Conservation (phyloP, 1,140 invertebrate species). For the Alviniconcha marisindica region DNA sequence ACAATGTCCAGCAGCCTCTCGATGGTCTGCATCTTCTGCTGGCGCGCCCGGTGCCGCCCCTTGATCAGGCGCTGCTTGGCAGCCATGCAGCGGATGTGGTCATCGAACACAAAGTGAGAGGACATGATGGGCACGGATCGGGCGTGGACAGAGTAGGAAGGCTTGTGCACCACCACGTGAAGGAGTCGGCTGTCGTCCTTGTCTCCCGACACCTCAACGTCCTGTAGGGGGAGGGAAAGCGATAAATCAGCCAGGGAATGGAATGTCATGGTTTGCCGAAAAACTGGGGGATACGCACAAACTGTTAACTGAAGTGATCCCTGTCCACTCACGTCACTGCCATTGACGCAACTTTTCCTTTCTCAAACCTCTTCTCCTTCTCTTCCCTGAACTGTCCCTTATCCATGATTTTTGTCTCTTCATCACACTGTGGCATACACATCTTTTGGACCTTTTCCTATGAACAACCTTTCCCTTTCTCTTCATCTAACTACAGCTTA, state of each 20-base stretch:
- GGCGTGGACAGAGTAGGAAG: conserved; percentile 73
- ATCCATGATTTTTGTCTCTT: no score
- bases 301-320: no score
- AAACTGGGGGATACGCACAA: no score
- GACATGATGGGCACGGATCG: conserved; percentile 83
- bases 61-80: conserved; percentile 86
- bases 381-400: no score
- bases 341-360: no score
- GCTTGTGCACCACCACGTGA: conserved; percentile 95
- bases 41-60: conserved; percentile 93
- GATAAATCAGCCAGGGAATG: neutral
- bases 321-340: no score
- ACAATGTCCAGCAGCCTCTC: conserved; percentile 92
- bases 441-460: no score
- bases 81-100: conserved; percentile 98
- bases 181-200: conserved; percentile 97
- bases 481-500: no score
- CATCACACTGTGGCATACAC: no score
- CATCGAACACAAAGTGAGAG: conserved; percentile 98
- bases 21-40: conserved; percentile 89
- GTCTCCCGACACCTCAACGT: conserved; percentile 88
- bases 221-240: conserved; percentile 71
- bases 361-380: no score
- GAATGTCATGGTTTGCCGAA: no score
- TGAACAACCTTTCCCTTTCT: no score